Conservation (phyloP, 2,113 vertebrate genomes). For the Vombatus ursinus region DNA sequence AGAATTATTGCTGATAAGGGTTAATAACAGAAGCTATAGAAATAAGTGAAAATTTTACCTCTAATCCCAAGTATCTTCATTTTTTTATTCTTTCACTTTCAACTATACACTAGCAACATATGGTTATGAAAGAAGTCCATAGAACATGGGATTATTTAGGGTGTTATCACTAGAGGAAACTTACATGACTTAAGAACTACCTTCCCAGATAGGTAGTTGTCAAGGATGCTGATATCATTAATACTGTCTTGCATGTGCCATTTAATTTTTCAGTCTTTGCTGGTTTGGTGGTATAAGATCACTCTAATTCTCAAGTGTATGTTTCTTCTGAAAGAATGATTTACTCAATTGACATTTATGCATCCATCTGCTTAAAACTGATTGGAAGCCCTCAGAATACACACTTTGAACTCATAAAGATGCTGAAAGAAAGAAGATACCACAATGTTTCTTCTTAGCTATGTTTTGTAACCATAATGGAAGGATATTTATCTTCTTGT, state of each 20-base stretch:
- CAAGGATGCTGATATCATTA: not conserved
- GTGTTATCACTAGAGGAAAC: not conserved
- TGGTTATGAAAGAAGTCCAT: not conserved
- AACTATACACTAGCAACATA: not conserved
- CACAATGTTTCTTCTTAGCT: not conserved
- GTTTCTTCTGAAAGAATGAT: not conserved
- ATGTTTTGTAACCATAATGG: not conserved
- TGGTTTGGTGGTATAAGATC: not conserved
- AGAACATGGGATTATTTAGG: not conserved
- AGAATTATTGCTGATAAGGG: not conserved
- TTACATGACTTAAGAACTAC: too few relatives aligned
- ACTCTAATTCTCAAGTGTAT: not conserved
- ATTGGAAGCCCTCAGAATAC: not conserved
- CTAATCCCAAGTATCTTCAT: not conserved
- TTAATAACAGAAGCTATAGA: not conserved
- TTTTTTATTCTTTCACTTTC: not conserved
- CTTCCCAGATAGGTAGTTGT: not conserved
- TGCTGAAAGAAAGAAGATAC: not conserved
- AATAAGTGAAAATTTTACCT: not conserved
- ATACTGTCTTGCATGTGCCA: not conserved
- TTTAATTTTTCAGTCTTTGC: not conserved
- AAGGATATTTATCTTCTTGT: not conserved
- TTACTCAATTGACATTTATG: not conserved
- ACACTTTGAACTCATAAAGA: constrained; percentile 3
- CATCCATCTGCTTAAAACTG: not conserved